Evolutionary conservation across 2,113 vertebrate genomes (phyloP), one percentile per base, ranked within the genome.

Genomic region (Sylvicapra grimmia): DNA sequence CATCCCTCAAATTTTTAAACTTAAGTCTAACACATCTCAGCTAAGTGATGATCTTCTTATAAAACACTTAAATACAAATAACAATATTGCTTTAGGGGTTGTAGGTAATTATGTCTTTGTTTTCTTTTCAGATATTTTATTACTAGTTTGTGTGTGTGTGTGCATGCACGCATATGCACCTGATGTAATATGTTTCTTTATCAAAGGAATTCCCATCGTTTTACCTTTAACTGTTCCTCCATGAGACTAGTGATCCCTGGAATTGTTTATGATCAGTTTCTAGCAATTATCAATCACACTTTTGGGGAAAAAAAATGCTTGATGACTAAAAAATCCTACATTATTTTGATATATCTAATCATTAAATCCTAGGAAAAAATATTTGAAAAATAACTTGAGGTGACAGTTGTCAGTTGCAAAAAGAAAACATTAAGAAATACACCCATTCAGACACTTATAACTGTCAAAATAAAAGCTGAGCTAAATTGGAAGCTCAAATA

Each of bases 321-420:
- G 31, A 27, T 88, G 59, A 61, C 72, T 72, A 31, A 88, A 92
- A 87, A 72, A 58, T 25, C 82, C 7, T 44, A 75, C 27, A 84
- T 75, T 75, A 47, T 27, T 93, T 88, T 89, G 53, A 68, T 61
- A 33, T 72, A 68, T 72, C 75, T 72, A 72, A 83, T 75, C 84
- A 93, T 75, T 93, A 96, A 61, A 82, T 89, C 44, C 83, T 75
- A 53, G 59, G 19, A n/a, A 61, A 59, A 53, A 75, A 13, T 75
- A 82, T 72, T 93, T 93, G 47, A 89, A 80, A 53, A 89, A 49
- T 89, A 59, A n/a, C 61, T 56, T 75, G n/a, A 96, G 88, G 40
- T 53, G 44, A 61, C 53, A 23, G 23, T 61, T 96, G 27, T 72
- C 53, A 59, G 31, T 89, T 83, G 88, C 10, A 72, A 33, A 18